Percentiles rank a stretch among this genome's conserved stretches.
phyloP scores from a whole-genome alignment of 2,113 vertebrate species.

The Lasiurus cinereus region DNA sequence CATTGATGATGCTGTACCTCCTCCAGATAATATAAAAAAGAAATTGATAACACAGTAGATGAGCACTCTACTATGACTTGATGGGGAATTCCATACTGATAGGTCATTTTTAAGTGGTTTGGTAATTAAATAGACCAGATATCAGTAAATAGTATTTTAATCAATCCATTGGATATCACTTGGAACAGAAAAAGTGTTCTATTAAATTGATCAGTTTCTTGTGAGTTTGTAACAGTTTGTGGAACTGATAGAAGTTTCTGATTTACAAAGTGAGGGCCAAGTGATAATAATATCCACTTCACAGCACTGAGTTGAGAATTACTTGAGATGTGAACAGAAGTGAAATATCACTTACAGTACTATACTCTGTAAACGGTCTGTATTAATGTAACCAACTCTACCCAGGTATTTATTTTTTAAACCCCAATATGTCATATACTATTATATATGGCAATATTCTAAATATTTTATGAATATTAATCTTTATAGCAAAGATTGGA shows the following conservation, averaged over 20 bases:
- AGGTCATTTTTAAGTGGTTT: constrained; percentile 5
- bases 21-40: constrained; percentile 8
- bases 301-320: background rate
- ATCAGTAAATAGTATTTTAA: constrained; percentile 3
- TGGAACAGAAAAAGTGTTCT: background rate
- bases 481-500: background rate
- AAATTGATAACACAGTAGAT: constrained; percentile 1
- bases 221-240: constrained; percentile 9
- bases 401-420: constrained; percentile 24
- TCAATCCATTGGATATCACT: background rate
- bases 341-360: background rate
- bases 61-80: background rate
- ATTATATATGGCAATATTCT: background rate
- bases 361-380: background rate
- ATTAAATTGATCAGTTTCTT: constrained; percentile 32
- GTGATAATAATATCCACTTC: background rate
- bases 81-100: background rate
- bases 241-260: background rate
- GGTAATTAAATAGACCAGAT: background rate
- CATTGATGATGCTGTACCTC: constrained; percentile 4
- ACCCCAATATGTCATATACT: background rate
- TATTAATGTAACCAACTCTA: constrained; percentile 4
- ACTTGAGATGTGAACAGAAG: constrained; percentile 11
- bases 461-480: constrained; percentile 14
- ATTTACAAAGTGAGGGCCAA: background rate